Evolutionary conservation across 2,888 invertebrate species (phyloP), one percentile per base, ranked within the genome.

Genomic region (Leptopilina myrica): DNA sequence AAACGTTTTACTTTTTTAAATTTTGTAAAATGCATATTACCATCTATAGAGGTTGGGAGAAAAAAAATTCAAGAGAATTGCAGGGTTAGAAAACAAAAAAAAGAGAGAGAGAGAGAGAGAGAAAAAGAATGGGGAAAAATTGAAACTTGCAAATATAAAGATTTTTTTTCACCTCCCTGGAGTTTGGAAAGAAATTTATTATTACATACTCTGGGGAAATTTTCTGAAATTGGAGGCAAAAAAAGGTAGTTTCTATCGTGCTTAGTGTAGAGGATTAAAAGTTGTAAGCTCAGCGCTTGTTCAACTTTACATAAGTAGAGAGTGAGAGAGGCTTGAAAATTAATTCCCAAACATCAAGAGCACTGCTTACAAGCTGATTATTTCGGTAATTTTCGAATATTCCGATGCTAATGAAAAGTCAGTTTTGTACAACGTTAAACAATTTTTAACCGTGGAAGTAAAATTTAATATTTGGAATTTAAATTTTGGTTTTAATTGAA

Each of bases 201-300:
- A 49, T 49, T 14, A 33, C 33, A 11, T 33, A 56, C n/a, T 73
- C 73, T 26, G 9, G 56, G 33, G 56, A 40, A 56, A 56, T 53
- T 73, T 49, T 26, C 69, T 5, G 5, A 20, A 69, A 69, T 53
- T 73, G 53, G 33, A 12, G 12, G 56, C 14, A 40, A 56, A 33
- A 33, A 56, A 73, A 53, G 53, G 53, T 53, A 26, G 69, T 49
- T 46, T 73, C 53, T 53, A 53, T 53, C 12, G 49, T 53, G 49
- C 67, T 73, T 56, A 73, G 73, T 40, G n/a, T 11, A 49, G 11
- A 14, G 73, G 73, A 73, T 73, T 73, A 73, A 73, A 73, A 56
- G 56, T 73, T 73, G 33, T 56, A 73, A 73, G 73, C 73, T 33
- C 33, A 20, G 53, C n/a, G 53, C 53, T 69, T n/a, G 33, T 33